phyloP scores from a whole-genome alignment of 2,113 vertebrate species.

The Cochlearius cochlearius region DNA sequence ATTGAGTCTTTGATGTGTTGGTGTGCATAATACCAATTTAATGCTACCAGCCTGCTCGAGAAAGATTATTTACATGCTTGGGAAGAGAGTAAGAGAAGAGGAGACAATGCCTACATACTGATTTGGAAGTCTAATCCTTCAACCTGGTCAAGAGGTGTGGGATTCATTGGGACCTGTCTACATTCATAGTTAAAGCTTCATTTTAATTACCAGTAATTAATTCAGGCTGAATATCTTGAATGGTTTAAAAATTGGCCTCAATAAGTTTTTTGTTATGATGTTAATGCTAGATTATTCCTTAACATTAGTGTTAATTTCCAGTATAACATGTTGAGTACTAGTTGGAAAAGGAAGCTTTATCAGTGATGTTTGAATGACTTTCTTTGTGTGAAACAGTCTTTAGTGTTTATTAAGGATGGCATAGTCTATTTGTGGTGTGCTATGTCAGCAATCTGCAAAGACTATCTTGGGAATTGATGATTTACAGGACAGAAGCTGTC shows the following conservation, averaged over 20 bases:
- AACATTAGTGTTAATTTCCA: neutral
- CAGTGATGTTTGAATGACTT: neutral
- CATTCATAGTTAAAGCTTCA: neutral
- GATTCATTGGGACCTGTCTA: neutral
- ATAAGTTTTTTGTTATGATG: neutral
- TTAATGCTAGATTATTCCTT: neutral
- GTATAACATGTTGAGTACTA: neutral
- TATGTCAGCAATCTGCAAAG: conserved; percentile 34
- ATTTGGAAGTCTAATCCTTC: neutral
- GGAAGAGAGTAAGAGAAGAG: neutral
- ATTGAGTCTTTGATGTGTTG: neutral
- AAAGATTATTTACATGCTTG: neutral
- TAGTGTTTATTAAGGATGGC: neutral
- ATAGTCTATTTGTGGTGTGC: conserved; percentile 36
- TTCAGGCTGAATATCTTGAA: neutral
- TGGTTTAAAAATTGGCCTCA: neutral
- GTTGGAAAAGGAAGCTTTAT: neutral
- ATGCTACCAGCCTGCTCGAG: neutral
- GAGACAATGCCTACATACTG: neutral
- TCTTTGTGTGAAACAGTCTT: neutral
- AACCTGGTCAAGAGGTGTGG: neutral
- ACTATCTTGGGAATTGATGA: conserved; percentile 1
- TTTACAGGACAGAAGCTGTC: conserved; percentile 18
- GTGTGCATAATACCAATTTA: neutral
- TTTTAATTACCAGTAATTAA: neutral